Conservation (phyloP, 2,888 invertebrate genomes). For the Caenorhabditis sp. region DNA sequence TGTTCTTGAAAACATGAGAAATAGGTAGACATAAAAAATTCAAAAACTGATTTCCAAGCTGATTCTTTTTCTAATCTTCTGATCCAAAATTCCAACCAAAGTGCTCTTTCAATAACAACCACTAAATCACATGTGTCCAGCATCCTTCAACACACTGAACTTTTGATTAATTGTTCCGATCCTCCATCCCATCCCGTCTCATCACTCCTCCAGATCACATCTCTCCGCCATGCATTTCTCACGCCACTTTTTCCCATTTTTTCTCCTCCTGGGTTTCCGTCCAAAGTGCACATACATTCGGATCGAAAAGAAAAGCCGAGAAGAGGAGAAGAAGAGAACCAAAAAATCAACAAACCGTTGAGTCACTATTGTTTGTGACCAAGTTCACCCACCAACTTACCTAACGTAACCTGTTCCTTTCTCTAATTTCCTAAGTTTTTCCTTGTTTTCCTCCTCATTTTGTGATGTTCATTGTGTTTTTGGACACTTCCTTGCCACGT, state of each 20-base stretch:
- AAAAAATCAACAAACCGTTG: constrained; percentile 49
- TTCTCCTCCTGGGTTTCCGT: constrained; percentile 5
- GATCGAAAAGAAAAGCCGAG: not conserved
- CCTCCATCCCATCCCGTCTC: constrained; percentile 6
- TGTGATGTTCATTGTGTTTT: not conserved
- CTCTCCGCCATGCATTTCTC: constrained; percentile 46
- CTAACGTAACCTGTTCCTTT: constrained; percentile 16
- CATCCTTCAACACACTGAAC: constrained; percentile 27
- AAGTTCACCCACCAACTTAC: constrained; percentile 3
- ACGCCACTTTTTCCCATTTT: constrained; percentile 7
- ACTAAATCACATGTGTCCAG: constrained; percentile 12
- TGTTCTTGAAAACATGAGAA: no score
- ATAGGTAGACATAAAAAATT: not conserved
- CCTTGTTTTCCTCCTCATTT: not conserved
- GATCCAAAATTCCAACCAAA: not conserved
- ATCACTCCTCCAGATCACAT: constrained; percentile 11
- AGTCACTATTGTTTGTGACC: constrained; percentile 38
- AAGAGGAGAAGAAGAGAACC: not conserved
- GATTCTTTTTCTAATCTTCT: not conserved
- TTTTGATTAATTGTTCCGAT: constrained; percentile 54
- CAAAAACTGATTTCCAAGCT: no score
- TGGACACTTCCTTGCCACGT: no score
- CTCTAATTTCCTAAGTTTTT: constrained; percentile 11
- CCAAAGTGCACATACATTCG: constrained; percentile 15
- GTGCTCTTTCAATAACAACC: not conserved